Conservation (phyloP, 1,140 invertebrate genomes). For the Camponotus pennsylvanicus region DNA sequence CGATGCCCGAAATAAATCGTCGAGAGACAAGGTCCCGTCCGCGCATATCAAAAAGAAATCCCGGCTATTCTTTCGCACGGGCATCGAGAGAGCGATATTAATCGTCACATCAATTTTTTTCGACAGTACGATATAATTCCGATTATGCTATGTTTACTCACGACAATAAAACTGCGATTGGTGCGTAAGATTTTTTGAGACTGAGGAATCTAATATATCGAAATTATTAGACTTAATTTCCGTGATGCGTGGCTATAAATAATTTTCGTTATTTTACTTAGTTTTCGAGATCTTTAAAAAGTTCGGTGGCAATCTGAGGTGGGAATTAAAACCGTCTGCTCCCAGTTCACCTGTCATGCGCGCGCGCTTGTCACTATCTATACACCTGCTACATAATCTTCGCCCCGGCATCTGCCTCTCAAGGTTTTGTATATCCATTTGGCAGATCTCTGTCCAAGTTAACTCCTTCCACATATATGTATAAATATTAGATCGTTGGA, state of each 20-base stretch:
- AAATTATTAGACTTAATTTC: background rate
- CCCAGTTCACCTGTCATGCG: constrained; percentile 71
- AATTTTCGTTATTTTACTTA: background rate
- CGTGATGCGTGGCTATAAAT: background rate
- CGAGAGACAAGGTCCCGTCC: background rate
- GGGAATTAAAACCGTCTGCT: constrained; percentile 17
- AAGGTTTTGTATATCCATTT: constrained; percentile 41
- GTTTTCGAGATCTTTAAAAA: background rate
- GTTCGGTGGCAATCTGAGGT: background rate
- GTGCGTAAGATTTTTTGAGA: too few relatives aligned
- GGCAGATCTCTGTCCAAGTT: background rate
- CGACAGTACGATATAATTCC: background rate
- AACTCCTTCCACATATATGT: too few relatives aligned
- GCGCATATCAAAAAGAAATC: background rate
- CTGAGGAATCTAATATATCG: background rate
- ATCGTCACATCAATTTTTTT: background rate
- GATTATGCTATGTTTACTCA: too few relatives aligned
- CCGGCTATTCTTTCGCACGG: too few relatives aligned
- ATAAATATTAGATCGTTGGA: too few relatives aligned
- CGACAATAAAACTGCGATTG: too few relatives aligned
- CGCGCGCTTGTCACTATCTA: constrained; percentile 19
- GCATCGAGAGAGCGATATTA: background rate
- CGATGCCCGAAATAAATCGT: constrained; percentile 42
- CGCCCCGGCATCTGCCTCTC: constrained; percentile 59
- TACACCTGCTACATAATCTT: constrained; percentile 74